These are phyloP conservation scores for Galemys pyrenaicus DNA, from an alignment of 2,113 vertebrate species.

Conservation along the genomic window DNA sequence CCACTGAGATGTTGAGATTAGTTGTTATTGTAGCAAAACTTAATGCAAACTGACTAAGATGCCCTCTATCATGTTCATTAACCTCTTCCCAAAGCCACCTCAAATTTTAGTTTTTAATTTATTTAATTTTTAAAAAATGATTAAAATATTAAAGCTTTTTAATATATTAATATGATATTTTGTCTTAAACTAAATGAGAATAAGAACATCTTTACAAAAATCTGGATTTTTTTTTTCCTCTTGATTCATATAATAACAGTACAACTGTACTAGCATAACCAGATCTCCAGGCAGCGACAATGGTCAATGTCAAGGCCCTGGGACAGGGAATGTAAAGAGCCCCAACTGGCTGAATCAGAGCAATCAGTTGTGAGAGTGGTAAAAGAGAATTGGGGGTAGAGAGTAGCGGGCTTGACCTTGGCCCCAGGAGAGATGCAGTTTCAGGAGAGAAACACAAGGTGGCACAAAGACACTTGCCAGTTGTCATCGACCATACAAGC, in stretches of 20 bases:
- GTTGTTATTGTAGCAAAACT: constrained; percentile 13
- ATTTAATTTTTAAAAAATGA: not conserved
- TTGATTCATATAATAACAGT: not conserved
- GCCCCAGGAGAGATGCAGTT: constrained; percentile 8
- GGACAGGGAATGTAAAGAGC: not conserved
- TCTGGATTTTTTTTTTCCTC: not conserved
- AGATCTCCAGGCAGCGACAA: not conserved
- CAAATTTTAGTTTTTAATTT: not conserved
- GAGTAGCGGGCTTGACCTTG: not conserved
- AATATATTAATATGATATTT: not conserved
- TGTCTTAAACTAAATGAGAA: constrained; percentile 27
- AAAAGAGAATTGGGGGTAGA: not conserved
- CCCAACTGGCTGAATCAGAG: not conserved
- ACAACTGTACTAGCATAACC: not conserved
- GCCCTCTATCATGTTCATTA: not conserved
- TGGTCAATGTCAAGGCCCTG: not conserved
- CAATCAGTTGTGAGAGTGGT: not conserved
- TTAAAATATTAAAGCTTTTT: not conserved
- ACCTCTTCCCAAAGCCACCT: not conserved
- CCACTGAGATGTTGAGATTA: not conserved
- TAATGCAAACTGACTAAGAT: constrained; percentile 1
- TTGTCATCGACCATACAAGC: not conserved
- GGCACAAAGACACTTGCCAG: not conserved
- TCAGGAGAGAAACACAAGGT: constrained; percentile 45
- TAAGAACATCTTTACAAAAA: constrained; percentile 33